Evolutionary conservation across 92 coral and sea anemone genomes (phyloP), one percentile per base, ranked within the genome.

Genomic region (Diadumene lineata): DNA sequence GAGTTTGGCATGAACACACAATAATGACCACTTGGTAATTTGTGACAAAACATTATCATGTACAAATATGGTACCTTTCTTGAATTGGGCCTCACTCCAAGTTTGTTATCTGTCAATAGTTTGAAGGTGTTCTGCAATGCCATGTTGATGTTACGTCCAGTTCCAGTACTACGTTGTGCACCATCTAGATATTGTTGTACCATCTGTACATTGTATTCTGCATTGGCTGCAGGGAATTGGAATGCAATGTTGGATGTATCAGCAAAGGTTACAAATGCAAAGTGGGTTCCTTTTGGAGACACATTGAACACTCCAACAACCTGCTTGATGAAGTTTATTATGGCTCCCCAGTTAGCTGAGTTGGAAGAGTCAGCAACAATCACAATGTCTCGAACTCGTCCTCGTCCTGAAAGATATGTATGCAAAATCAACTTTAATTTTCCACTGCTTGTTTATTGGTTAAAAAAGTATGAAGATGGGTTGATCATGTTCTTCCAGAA

Each of bases 251-350:
- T 25, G 2, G 86, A 81, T 23, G 28, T 33, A 43, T 75, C 70
- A 60, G 69, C 79, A 63, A 74, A 82, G 56, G 86, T 75, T 19
- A 82, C 77, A 55, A 72, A 82, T 29, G 77, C 86, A 44, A 82
- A 66, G 69, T 68, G 73, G 25, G 86, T 43, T 50, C 86, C 86
- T 32, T 79, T 33, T 25, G 70, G 66, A 29, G 79, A 82, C 32
- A 68, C 70, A 26, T 68, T 65, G 71, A 82, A 75, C 9, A 80
- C 64, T 29, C 48, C 67, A 34, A 73, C 79, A 33, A 82, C 60
- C 56, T 79, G 69, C 76, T 75, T 68, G 29, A 81, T 31, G 66
- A 82, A 82, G 56, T 25, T 67, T 16, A 75, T 31, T 23, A 72
- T 53, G 43, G 50, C 70, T 31, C 31, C 27, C 86, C 86, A 82